A percentile compares a stretch with the other conserved stretches of the same genome.
Evolutionary conservation across 35 echinoderm and acorn worm genomes (phyloP).

Genomic region (Anneissia japonica): DNA sequence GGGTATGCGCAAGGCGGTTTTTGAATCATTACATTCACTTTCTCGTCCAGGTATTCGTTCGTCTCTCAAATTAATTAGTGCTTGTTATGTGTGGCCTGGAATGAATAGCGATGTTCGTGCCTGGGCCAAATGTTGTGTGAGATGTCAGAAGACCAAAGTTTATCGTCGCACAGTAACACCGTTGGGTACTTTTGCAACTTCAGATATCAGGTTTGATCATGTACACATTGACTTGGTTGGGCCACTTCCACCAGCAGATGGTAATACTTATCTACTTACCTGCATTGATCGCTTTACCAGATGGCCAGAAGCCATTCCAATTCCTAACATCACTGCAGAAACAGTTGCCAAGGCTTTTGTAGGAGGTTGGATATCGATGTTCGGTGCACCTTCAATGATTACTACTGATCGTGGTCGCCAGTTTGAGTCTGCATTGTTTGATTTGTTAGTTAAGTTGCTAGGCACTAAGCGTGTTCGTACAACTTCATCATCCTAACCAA

Average conservation of each 20-base stretch:
- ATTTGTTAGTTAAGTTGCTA: not conserved
- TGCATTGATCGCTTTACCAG: conserved; percentile 17
- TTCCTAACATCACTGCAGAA: conserved; percentile 14
- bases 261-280: conserved; percentile 29
- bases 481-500: conserved; percentile 24
- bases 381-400: not conserved
- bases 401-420: conserved; percentile 10
- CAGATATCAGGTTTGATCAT: conserved; percentile 38
- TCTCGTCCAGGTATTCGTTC: conserved; percentile 23
- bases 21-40: conserved; percentile 1
- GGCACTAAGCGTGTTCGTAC: not conserved
- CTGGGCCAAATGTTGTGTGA: conserved; percentile 31
- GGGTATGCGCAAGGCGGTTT: not conserved
- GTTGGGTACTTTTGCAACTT: conserved; percentile 29
- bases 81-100: conserved; percentile 11
- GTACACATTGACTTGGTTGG: conserved; percentile 49
- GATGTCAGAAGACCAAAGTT: conserved; percentile 39
- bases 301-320: not conserved
- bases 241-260: conserved; percentile 30
- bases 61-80: not conserved
- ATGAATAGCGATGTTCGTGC: conserved; percentile 37
- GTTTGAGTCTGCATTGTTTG: conserved; percentile 16
- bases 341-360: conserved; percentile 6
- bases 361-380: not conserved
- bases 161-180: conserved; percentile 28